phyloP scores from a whole-genome alignment of 2,888 invertebrate genomes.

The Drosophila neotestacea region DNA sequence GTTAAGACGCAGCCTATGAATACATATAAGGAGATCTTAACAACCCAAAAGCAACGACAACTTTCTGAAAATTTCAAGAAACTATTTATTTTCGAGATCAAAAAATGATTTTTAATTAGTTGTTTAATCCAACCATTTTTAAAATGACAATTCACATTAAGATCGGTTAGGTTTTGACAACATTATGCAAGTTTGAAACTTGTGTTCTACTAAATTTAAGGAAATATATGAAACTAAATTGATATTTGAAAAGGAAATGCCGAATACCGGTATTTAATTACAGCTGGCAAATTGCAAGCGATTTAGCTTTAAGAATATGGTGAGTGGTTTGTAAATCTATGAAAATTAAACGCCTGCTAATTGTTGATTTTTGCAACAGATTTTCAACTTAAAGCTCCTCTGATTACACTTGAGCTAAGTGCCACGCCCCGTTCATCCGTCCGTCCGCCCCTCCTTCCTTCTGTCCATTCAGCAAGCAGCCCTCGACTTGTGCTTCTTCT shows the following conservation, averaged over 20 bases:
- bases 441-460: background rate
- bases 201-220: too few species aligned
- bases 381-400: conserved; percentile 56
- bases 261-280: background rate
- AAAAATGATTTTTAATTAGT: too few species aligned
- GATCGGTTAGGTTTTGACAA: too few species aligned
- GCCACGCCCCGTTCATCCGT: conserved; percentile 33
- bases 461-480: background rate
- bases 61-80: background rate
- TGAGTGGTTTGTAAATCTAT: conserved; percentile 1
- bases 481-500: conserved; percentile 10
- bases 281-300: background rate
- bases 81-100: too few species aligned
- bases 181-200: too few species aligned
- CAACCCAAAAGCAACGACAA: background rate
- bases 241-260: too few species aligned
- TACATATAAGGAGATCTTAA: too few species aligned
- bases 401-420: conserved; percentile 64
- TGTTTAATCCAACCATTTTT: too few species aligned
- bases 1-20: background rate
- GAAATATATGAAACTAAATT: too few species aligned
- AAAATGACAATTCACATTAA: too few species aligned
- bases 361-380: conserved; percentile 20
- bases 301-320: background rate
- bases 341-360: conserved; percentile 12